Base-by-base conservation (phyloP, 2,888 invertebrate genomes). In the Auanema sp. region DNA sequence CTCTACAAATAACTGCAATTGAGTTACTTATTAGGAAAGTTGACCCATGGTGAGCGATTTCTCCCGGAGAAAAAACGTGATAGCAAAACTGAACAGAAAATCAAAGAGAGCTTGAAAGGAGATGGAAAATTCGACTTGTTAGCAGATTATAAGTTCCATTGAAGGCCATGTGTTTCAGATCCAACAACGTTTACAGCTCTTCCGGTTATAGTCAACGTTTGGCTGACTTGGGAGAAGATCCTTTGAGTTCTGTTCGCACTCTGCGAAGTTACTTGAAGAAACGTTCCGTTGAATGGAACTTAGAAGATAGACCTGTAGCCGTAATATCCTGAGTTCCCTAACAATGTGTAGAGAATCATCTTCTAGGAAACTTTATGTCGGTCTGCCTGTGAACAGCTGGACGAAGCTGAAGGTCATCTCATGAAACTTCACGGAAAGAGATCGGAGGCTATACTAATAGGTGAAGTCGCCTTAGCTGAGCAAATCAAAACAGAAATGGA, bases 371-470 rank as follows among this genome's bases (percentile, higher is more conserved):
- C 71, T 41, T 50, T 77, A 40, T 77, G 77, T 47, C 55, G 74
- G 25, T 51, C 69, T 11, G 77, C 75, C 1, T 71, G 71, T 59
- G 64, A 72, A 18, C 62, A 71, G 18, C 53, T 78, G 41, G 60
- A 71, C 10, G 58, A 65, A 54, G 71, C 75, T 16, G 79, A 79
- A 64, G 68, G 61, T 24, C 62, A 77, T 53, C 53, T 79, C 11
- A 59, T 75, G 23, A 65, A 62, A 14, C 41, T 79, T 59, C 65
- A 63, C 47, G 60, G 67, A 23, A 44, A 66, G 23, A 60, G 73
- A 51, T 69, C 70, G 21, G 66, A 78, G 40, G 78, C 78, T 14
- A 64, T 79, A n/a, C 60, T 77, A 21, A 42, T 66, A 24, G 79
- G 79, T 11, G 72, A 79, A 54, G 65, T 68, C 50, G 21, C 23